phyloP scores from a whole-genome alignment of 2,113 vertebrate species.

The Ranitomeya variabilis region DNA sequence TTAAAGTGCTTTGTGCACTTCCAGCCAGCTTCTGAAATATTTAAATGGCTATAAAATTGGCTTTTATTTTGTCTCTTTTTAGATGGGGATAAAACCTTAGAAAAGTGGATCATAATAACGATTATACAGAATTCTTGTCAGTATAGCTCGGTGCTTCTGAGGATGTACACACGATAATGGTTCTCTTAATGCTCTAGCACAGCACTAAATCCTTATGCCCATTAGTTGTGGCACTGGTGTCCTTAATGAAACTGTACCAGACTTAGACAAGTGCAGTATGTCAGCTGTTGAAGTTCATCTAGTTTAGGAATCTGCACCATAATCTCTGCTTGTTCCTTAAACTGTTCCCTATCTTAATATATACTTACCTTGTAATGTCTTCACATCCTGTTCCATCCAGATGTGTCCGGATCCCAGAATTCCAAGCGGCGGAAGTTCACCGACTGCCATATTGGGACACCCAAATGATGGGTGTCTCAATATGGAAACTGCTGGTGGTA shows the following conservation, averaged over 20 bases:
- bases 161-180: background rate
- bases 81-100: background rate
- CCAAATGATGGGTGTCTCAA: no score
- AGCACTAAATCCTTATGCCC: background rate
- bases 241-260: background rate
- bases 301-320: background rate
- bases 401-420: no score
- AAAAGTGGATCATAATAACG: background rate
- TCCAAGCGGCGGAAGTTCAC: no score
- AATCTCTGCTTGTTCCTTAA: background rate
- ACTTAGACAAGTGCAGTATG: background rate
- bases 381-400: no score
- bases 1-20: background rate
- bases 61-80: constrained; percentile 1
- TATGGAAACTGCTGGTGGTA: no score
- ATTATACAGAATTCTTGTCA: background rate
- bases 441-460: no score
- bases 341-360: background rate
- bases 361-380: background rate
- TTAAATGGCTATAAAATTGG: background rate
- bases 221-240: background rate
- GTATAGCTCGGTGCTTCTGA: background rate
- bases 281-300: background rate
- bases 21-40: background rate
- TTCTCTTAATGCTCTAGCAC: background rate